Evolutionary conservation across 2,797 vertebrate species (phyloP).

Genomic region (Rhinatrema bivittatum): DNA sequence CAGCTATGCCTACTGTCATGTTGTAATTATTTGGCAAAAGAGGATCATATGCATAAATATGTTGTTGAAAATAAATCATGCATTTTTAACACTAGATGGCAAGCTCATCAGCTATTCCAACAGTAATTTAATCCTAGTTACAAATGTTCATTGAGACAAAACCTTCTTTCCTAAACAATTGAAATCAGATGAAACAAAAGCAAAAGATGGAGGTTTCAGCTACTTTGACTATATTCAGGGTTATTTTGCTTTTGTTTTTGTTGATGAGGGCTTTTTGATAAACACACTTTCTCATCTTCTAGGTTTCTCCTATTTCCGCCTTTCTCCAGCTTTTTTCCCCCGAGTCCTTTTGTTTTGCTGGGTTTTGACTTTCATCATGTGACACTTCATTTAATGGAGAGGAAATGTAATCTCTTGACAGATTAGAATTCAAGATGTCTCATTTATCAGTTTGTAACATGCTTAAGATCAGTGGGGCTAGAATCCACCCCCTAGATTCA

Average conservation of each 20-base stretch:
- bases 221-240: conserved; percentile 2
- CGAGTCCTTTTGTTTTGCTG: too few relatives aligned
- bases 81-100: conserved; percentile 32
- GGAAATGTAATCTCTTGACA: too few relatives aligned
- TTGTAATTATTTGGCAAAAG: conserved; percentile 43
- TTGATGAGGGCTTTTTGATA: conserved; percentile 1
- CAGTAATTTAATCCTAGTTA: conserved; percentile 11
- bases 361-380: too few relatives aligned
- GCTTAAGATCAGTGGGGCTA: too few relatives aligned
- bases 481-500: too few relatives aligned
- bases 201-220: neutral
- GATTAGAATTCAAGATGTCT: too few relatives aligned
- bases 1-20: too few relatives aligned
- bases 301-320: neutral
- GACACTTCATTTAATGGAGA: too few relatives aligned
- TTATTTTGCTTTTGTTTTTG: neutral
- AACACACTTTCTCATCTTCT: neutral
- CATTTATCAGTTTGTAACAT: too few relatives aligned
- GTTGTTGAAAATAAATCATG: conserved; percentile 35
- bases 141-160: conserved; percentile 16
- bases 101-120: conserved; percentile 14
- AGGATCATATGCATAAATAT: conserved; percentile 37
- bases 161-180: too few relatives aligned
- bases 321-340: neutral
- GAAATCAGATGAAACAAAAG: neutral